Base-by-base conservation (phyloP, 2,888 invertebrate genomes). In the Beris morrisii region DNA sequence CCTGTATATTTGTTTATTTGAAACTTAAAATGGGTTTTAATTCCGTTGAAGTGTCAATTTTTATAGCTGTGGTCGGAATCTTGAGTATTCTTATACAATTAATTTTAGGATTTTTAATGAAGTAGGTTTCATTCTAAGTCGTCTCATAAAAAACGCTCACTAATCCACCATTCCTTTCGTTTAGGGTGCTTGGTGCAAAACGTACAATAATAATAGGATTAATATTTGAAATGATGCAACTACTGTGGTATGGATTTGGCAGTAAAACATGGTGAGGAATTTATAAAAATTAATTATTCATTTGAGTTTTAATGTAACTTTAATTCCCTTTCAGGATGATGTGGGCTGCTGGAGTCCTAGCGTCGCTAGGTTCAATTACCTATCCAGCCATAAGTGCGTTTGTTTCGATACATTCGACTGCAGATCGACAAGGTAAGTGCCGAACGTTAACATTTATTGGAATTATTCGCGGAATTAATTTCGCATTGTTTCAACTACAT, bases 331-430 rank as follows among this genome's bases (percentile, higher is more conserved):
- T 30, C 74, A 90, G 91, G 91, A 96, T 99, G 92, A 97, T 99
- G 95, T 99, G 99, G 99, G 92, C 93, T 46, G 98, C 98, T 9
- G 99, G 99, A 64, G 88, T 96, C 72, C 84, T 99, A 72, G 98
- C 98, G 45, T 95, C 97, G 12, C 87, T 98, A 73, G 96, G 95
- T 69, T 95, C 95, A 72, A 91, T 99, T 73, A 97, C 97, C 4
- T 99, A 99, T 84, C 99, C 99, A 44, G 97, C 98, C 65, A 98
- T 99, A 77, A 96, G 96, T 80, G 95, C 98, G 45, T 99, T 97
- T 82, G 97, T 97, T 65, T 97, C 97, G 12, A 93, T 97, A 76
- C 96, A 97, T 82, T 95, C 97, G 71, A 92, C 95, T 76, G 91
- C 94, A n/a, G 98, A 99, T 81, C 90, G 96, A 76, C 99, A 99